These are phyloP conservation scores for Lacerta viridis DNA, from an alignment of 2,797 vertebrate species.

Conservation along the genomic window DNA sequence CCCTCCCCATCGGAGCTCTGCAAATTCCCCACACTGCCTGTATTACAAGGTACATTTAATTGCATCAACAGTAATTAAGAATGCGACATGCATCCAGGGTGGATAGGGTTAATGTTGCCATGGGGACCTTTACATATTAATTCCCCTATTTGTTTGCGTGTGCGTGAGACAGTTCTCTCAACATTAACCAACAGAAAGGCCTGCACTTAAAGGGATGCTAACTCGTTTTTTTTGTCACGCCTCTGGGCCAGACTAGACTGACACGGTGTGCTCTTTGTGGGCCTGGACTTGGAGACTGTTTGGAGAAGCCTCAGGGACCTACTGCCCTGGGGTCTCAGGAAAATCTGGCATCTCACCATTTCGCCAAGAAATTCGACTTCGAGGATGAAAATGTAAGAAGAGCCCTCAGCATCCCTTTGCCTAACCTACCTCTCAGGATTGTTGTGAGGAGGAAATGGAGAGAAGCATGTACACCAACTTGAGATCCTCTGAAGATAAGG, in stretches of 20 bases:
- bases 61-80: slow-evolving; percentile 57
- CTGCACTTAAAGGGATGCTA: not conserved
- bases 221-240: too few species aligned
- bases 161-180: slow-evolving; percentile 23
- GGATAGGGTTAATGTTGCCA: slow-evolving; percentile 40
- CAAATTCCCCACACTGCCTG: not conserved
- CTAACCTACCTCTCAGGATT: too few species aligned
- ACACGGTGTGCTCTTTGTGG: not conserved
- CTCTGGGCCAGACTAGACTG: not conserved
- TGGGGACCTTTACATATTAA: slow-evolving; percentile 51
- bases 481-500: too few species aligned
- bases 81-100: slow-evolving; percentile 10
- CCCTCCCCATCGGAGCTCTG: slow-evolving; percentile 5
- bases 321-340: too few species aligned
- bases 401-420: too few species aligned
- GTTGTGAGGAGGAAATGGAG: too few species aligned
- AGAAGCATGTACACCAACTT: too few species aligned
- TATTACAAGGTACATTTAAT: slow-evolving; percentile 65
- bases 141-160: not conserved
- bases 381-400: too few species aligned
- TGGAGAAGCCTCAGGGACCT: too few species aligned
- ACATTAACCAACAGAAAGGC: not conserved
- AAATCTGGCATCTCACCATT: too few species aligned
- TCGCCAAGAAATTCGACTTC: too few species aligned
- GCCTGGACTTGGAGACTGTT: not conserved